Evolutionary conservation across 1,140 invertebrate genomes (phyloP).

Genomic region (Apis dorsata): DNA sequence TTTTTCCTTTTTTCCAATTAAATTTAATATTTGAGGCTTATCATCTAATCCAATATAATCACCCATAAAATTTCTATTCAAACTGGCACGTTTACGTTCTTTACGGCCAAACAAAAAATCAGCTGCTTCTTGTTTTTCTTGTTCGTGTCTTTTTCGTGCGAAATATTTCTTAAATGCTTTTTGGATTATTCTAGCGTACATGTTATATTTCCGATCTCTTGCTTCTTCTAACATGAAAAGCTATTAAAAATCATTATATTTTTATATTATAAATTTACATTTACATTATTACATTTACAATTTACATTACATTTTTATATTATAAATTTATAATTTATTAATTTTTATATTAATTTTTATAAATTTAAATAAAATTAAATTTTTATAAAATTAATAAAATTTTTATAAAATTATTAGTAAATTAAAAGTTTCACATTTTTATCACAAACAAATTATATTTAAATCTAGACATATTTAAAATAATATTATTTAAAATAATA

Average conservation of each 20-base stretch:
- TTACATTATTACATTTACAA: too few species aligned
- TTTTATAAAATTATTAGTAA: not conserved
- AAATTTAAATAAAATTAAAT: too few species aligned
- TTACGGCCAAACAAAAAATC: conserved; percentile 85
- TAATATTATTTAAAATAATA: too few species aligned
- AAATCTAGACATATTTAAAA: too few species aligned
- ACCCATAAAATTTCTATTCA: conserved; percentile 87
- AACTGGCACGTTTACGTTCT: conserved; percentile 83
- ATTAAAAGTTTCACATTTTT: not conserved
- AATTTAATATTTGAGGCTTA: conserved; percentile 81
- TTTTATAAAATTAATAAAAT: not conserved
- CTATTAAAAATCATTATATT: conserved; percentile 72
- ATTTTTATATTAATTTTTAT: not conserved
- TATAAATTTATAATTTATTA: too few species aligned
- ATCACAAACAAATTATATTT: too few species aligned
- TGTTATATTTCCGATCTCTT: conserved; percentile 86
- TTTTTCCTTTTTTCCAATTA: conserved; percentile 85
- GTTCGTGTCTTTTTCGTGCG: conserved; percentile 82
- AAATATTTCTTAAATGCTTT: conserved; percentile 87
- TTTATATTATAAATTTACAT: not conserved
- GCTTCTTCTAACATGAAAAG: conserved; percentile 88
- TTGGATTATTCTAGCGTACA: conserved; percentile 86
- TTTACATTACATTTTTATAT: not conserved
- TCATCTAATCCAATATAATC: conserved; percentile 88
- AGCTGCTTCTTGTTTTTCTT: conserved; percentile 83